Evolutionary conservation across 2,888 invertebrate genomes (phyloP), one percentile per base, ranked within the genome.

Genomic region (Oligia latruncula): DNA sequence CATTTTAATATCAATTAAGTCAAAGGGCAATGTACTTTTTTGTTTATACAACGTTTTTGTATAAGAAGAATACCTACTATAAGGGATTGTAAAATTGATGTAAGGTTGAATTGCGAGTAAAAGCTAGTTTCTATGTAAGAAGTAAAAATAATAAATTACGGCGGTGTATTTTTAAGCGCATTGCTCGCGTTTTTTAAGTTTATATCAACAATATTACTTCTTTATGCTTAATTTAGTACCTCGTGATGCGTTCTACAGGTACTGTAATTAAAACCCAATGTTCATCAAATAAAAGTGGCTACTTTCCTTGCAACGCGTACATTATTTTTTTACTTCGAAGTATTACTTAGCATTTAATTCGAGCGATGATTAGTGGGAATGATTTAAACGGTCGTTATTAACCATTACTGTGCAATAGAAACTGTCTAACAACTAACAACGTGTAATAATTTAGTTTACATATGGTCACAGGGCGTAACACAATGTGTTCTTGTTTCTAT

Each of bases 381-480:
- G 81, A 79, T 85, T 85, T 85, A 83, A 82, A 82, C 87, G 85
- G 85, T 88, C 87, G 86, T 90, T 88, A 89, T 83, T 73, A 87
- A 83, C 85, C 86, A 90, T 90, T 88, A 88, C 88, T 72, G 77
- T 87, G 87, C 90, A 88, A 84, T 86, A 87, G 83, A 86, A 87
- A 84, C 82, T 89, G 84, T 85, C 78, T 88, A 78, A 89, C 88
- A 74, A 87, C 82, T 83, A 87, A 86, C 82, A 82, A 72, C 82
- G 81, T 90, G 88, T 90, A 91, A 91, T 92, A 88, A 92, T 90
- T 89, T 88, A 87, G 86, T 91, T 91, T 90, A 87, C 90, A 90
- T 89, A 90, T 88, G 86, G 74, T 87, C 90, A 91, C 81, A 91
- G 91, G 92, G 92, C 92, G 93, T 93, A 91, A 94, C 93, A 91